Evolutionary conservation across 2,888 invertebrate genomes (phyloP), one percentile per base, ranked within the genome.

Genomic region (Sialis lutaria): DNA sequence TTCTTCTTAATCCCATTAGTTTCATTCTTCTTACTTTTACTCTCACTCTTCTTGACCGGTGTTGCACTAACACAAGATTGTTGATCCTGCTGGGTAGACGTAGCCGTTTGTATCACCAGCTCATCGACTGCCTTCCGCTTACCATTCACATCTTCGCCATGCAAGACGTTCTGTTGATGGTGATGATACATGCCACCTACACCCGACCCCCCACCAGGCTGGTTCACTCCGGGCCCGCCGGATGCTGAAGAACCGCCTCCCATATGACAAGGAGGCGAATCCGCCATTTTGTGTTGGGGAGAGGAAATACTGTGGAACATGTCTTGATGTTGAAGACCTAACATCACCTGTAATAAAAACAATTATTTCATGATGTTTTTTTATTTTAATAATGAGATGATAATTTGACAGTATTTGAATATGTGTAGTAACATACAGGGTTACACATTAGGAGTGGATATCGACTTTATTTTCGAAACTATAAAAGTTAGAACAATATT

Each of bases 1-100:
- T 90, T 90, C 68, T 90, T 90, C 64, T 90, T 90, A 35, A 87
- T 84, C 43, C 86, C 86, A 61, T 84, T 87, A 57, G 83, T 86
- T 61, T 86, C 86, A 56, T 74, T 75, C 64, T 87, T 87, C 65
- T 89, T 85, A 64, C 82, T 82, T 47, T 78, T 82, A 58, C 83
- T 84, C 55, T 82, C 79, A 58, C 77, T 82, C 52, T 75, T 76
- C 57, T 71, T 72, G 7, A 60, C 59, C 6, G 72, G 67, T 7
- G 22, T 22, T 4, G 22, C 22, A 22, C 22, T 22, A 22, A 22
- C 22, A 22, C 22, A 22, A 4, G 22, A 22, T 22, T 22, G 22
- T 22, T 22, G 22, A 22, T 22, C 22, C 22, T 22, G 22, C 22
- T 22, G 22, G 22, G 22, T 22, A 22, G 22, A 22, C 2, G 22